Evolutionary conservation across 2,113 vertebrate species (phyloP), one percentile per base, ranked within the genome.

Genomic region (Sceloporus undulatus): DNA sequence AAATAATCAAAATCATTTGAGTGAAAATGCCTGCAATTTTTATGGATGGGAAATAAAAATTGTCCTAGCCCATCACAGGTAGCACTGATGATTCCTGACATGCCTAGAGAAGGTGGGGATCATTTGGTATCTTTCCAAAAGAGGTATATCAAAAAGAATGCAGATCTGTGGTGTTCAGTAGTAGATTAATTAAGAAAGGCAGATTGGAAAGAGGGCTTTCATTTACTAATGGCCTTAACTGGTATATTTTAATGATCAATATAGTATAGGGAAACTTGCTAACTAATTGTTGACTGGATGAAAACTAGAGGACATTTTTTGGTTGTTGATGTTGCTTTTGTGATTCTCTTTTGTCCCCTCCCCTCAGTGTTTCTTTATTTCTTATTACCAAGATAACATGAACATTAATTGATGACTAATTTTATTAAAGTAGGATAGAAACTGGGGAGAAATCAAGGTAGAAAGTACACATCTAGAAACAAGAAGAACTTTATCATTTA

Each of bases 111-210:
- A 62, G 59, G 59, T 62, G 13, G 13, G 59, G 18, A 62, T 62
- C 13, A 62, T 18, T 13, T 62, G 14, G 59, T 48, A 48, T 62
- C 14, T 18, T 3, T 3, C 59, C 14, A 62, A 62, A 62, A 62
- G 59, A 79, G 48, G 3, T 18, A 14, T 79, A 56, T 56, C n/a
- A 56, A 54, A 25, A 78, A 59, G 5, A 48, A 56, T 87, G 79
- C 86, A 89, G 82, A 65, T 27, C 7, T 18, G 52, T 84, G 76
- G 90, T 27, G 9, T 80, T 80, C 25, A 77, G 75, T 91, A 85
- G 27, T 92, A 85, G 27, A 59, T 74, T 74, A 56, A 73, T 56
- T 38, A 81, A 81, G 84, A 84, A 81, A 85, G 85, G 88, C 25
- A 71, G 66, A 3, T 62, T 91, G 92, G 88, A 40, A 52, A 59